These are phyloP conservation scores for Macrobrachium rosenbergii DNA, from an alignment of 1,140 invertebrate species.

Conservation along the genomic window DNA sequence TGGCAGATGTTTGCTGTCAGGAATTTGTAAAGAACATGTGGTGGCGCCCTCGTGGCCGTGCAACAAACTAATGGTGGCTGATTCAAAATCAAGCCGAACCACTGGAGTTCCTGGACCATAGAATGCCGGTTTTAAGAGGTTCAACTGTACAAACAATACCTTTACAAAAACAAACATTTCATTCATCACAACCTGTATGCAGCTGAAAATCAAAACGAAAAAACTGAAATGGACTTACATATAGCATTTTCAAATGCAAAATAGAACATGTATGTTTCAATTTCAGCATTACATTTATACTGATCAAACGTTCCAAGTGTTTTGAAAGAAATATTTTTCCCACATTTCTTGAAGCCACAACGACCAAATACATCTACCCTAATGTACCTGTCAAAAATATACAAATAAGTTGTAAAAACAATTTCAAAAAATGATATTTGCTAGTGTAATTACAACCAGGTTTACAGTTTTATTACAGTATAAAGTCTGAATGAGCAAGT, in stretches of 20 bases:
- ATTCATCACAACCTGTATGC: not conserved
- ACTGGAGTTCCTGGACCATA: too few species aligned
- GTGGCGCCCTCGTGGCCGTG: too few species aligned
- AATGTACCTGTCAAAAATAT: slow-evolving; percentile 67
- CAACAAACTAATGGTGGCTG: too few species aligned
- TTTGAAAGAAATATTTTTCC: slow-evolving; percentile 38
- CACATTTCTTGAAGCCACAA: slow-evolving; percentile 68
- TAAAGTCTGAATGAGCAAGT: not conserved
- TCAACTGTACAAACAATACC: not conserved
- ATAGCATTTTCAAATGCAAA: slow-evolving; percentile 73
- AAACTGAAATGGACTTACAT: slow-evolving; percentile 64
- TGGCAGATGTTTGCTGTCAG: too few species aligned
- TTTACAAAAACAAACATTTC: not conserved
- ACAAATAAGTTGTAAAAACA: too few species aligned
- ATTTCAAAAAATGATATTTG: too few species aligned
- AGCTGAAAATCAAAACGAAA: not conserved
- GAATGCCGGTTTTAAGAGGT: too few species aligned
- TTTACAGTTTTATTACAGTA: too few species aligned
- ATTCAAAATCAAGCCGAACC: too few species aligned
- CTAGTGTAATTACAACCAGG: too few species aligned
- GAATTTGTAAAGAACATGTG: too few species aligned
- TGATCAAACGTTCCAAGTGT: slow-evolving; percentile 32
- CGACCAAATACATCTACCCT: slow-evolving; percentile 73
- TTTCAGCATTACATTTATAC: slow-evolving; percentile 41
- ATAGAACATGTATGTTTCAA: slow-evolving; percentile 72